Base-by-base conservation (phyloP, 2,888 invertebrate species). In the Pheosia tremula region DNA sequence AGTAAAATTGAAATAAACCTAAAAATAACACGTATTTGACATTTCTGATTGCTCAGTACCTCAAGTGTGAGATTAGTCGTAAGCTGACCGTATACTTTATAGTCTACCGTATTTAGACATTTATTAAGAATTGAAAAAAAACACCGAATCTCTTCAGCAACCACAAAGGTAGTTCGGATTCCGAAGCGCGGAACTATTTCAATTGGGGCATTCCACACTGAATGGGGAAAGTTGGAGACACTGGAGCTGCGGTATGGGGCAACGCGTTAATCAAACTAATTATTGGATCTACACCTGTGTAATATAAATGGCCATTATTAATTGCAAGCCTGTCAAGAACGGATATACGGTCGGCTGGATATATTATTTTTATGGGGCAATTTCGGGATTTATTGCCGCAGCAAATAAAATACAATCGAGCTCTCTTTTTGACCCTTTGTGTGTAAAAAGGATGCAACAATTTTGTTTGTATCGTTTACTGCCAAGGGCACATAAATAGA, bases 151-250 rank as follows among this genome's bases (percentile, higher is more conserved):
- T 58, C 58, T 54, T 47, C 7, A 57, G 55, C 56, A 10, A 56
- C 60, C 53, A 50, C 59, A 67, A 59, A 67, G 60, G 62, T 67
- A 67, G 52, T 66, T 68, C 62, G 64, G 61, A 52, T 68, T 62
- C 67, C 62, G 57, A 62, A 77, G 75, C 69, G 68, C 60, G 37
- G 36, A 84, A 84, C 85, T 84, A 85, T 86, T 84, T 70, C 84
- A 81, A 86, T 85, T 69, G 68, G 61, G 66, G 72, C 69, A 80
- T 85, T 83, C 83, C 75, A 75, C 67, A 56, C 54, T 66, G 62
- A 67, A 69, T 62, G 47, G 61, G 62, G 56, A 71, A 74, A 71
- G 71, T 74, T 72, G 54, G 53, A 50, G 57, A 56, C 57, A 57
- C 38, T 60, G 57, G n/a, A 58, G 24, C 57, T 64, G 54, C 56